Percentiles rank a stretch among this genome's conserved stretches.
Conservation (phyloP, 2,113 vertebrate genomes). For the Nesogale talazaci region DNA sequence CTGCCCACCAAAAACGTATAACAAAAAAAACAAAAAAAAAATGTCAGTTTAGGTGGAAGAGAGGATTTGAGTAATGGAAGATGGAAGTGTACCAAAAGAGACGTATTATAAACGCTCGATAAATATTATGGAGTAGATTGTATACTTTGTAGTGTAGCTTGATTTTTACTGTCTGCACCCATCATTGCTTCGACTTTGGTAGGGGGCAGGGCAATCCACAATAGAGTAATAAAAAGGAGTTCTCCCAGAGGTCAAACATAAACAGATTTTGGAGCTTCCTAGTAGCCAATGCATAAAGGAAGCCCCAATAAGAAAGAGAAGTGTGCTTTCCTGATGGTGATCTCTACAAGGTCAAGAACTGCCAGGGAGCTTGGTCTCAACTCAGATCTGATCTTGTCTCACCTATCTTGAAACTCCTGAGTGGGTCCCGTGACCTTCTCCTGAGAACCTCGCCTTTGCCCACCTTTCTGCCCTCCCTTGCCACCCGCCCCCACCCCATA, state of each 20-base stretch:
- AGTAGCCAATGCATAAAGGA: conserved; percentile 18
- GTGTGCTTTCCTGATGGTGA: not conserved
- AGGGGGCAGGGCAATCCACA: not conserved
- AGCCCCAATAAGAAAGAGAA: not conserved
- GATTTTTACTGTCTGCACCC: not conserved
- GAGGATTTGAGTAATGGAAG: not conserved
- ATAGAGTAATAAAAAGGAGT: conserved; percentile 31
- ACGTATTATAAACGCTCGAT: not conserved
- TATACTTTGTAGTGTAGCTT: not conserved
- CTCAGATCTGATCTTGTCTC: not conserved
- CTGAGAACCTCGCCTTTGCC: not conserved
- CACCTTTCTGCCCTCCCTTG: not conserved
- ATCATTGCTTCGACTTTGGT: conserved; percentile 42
- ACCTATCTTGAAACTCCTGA: not conserved
- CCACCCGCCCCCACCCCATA: too few species aligned
- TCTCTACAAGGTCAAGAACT: not conserved
- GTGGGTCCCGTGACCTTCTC: not conserved
- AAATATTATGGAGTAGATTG: not conserved
- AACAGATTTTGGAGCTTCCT: conserved; percentile 46
- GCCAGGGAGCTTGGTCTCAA: not conserved
- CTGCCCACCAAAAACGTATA: not conserved
- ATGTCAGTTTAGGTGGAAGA: not conserved
- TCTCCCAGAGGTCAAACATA: not conserved
- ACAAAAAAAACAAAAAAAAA: not conserved
- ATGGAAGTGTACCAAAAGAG: not conserved